phyloP scores from a whole-genome alignment of 2,888 invertebrate genomes.

The Seira ritae region DNA sequence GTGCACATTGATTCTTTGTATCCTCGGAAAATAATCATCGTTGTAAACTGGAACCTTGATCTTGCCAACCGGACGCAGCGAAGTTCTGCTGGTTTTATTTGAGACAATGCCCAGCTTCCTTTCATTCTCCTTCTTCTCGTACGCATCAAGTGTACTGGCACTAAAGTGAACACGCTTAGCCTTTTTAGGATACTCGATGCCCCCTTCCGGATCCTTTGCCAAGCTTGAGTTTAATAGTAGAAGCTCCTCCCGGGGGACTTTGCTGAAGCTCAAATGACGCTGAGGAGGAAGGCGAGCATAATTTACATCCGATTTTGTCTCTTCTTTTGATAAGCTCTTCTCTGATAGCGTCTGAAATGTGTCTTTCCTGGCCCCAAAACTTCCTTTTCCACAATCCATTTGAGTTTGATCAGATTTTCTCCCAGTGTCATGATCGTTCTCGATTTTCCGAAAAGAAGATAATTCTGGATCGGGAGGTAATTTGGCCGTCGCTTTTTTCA shows the following conservation, averaged over 20 bases:
- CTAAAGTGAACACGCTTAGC: constrained; percentile 14
- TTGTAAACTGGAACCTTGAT: constrained; percentile 35
- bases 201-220: neutral
- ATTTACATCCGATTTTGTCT: neutral
- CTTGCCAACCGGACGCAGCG: neutral
- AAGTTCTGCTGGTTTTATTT: neutral
- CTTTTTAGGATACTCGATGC: neutral
- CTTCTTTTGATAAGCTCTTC: neutral
- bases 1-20: constrained; percentile 1
- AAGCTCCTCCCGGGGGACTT: constrained; percentile 38
- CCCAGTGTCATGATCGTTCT: neutral
- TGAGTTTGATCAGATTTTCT: neutral
- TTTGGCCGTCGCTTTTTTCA: neutral
- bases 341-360: neutral
- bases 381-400: neutral
- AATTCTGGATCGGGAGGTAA: neutral
- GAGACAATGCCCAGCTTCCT: neutral
- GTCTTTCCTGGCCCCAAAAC: too few relatives aligned
- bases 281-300: neutral
- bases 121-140: constrained; percentile 2
- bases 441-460: neutral
- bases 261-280: constrained; percentile 22
- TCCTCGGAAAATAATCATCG: constrained; percentile 51
- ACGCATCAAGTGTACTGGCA: neutral
- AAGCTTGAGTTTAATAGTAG: constrained; percentile 23